phyloP scores from a whole-genome alignment of 2,888 invertebrate genomes.

The Agrotis segetum region DNA sequence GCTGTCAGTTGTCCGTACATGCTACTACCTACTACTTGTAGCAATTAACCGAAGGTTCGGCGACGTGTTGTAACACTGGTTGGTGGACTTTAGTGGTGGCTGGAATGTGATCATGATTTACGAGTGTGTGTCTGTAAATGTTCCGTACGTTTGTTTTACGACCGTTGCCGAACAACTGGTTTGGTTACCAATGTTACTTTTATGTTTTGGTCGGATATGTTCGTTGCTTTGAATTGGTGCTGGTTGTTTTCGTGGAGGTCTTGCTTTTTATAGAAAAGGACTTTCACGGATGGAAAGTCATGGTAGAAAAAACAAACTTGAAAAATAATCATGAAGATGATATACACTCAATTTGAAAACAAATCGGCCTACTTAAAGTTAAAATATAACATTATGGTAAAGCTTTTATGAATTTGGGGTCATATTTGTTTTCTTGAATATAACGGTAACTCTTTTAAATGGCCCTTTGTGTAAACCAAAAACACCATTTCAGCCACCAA shows the following conservation, averaged over 20 bases:
- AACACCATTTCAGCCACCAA: conserved; percentile 7
- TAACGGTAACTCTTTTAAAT: neutral
- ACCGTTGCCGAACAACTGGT: conserved; percentile 41
- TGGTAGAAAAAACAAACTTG: neutral
- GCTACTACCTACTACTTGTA: conserved; percentile 7
- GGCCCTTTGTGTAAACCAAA: conserved; percentile 27
- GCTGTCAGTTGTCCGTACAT: conserved; percentile 18
- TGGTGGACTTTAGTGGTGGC: conserved; percentile 22
- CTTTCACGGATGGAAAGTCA: neutral
- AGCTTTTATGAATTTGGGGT: too few species aligned
- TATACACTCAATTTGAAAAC: too few species aligned
- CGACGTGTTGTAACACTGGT: conserved; percentile 54
- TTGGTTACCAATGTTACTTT: conserved; percentile 34
- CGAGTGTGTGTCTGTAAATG: conserved; percentile 38
- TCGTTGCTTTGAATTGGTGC: conserved; percentile 12
- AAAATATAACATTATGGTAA: too few species aligned
- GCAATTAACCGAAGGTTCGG: conserved; percentile 53
- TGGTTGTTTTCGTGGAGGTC: neutral
- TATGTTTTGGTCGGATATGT: conserved; percentile 5
- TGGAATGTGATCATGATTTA: conserved; percentile 64
- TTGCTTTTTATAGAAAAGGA: neutral
- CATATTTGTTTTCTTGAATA: too few species aligned
- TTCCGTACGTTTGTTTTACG: conserved; percentile 45
- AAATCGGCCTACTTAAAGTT: too few species aligned
- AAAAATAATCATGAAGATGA: too few species aligned